These are phyloP conservation scores for Callipepla californica DNA, from an alignment of 2,113 vertebrate genomes.

Conservation along the genomic window DNA sequence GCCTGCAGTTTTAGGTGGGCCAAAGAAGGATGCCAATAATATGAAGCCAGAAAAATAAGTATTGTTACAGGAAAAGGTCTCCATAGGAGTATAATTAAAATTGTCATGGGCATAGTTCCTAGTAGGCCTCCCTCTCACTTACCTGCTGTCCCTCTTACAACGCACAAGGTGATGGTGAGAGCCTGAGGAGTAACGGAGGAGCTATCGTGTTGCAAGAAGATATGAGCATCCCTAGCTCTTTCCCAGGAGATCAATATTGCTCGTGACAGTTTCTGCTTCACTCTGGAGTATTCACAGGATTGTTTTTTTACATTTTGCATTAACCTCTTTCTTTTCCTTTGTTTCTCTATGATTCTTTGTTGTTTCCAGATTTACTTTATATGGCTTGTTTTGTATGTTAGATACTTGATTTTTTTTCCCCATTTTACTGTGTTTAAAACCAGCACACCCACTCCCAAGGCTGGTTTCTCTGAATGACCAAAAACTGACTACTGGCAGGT, in stretches of 20 bases:
- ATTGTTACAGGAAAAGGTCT: not conserved
- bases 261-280: not conserved
- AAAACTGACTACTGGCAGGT: not conserved
- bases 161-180: rapidly evolving
- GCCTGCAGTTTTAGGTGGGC: not conserved
- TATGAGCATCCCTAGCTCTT: not conserved
- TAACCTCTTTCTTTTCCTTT: not conserved
- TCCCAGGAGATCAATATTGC: not conserved
- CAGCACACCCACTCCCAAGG: not conserved
- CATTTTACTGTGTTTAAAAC: not conserved
- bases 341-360: not conserved
- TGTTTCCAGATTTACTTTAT: not conserved
- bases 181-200: not conserved
- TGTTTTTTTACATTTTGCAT: not conserved
- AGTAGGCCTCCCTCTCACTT: not conserved
- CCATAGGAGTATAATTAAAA: not conserved
- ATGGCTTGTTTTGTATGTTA: not conserved
- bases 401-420: not conserved
- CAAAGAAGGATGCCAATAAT: not conserved
- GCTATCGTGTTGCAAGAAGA: not conserved
- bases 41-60: not conserved
- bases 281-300: not conserved
- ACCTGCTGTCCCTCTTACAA: not conserved
- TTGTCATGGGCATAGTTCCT: no score
- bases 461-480: not conserved